Percentiles rank a stretch among this genome's conserved stretches.
Conservation (phyloP, 2,888 invertebrate species). For the Agriopis leucophaearia region DNA sequence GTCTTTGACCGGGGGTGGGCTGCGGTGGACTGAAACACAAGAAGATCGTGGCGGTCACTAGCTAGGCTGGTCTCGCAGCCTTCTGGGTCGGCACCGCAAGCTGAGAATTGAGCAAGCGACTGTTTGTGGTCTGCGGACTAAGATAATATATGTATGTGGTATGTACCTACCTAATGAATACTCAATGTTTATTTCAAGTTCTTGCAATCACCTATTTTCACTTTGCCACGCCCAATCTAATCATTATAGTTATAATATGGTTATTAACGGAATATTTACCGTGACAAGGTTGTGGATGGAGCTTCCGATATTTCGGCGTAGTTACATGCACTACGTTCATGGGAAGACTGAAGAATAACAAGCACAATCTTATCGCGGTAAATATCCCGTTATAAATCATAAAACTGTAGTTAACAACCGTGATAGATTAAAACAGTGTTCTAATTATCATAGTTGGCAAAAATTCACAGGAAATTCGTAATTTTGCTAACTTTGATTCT, state of each 20-base stretch:
- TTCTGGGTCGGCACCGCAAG: slow-evolving; percentile 26
- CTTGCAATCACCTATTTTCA: background rate
- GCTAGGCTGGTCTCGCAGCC: slow-evolving; percentile 5
- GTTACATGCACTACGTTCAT: no score
- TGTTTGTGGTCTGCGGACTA: slow-evolving; percentile 15
- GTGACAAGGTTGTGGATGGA: no score
- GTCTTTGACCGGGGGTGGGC: slow-evolving; percentile 72
- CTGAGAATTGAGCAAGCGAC: slow-evolving; percentile 10
- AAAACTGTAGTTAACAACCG: no score
- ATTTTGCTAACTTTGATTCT: background rate
- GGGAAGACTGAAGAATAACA: no score
- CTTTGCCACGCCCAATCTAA: background rate
- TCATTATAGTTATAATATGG: no score
- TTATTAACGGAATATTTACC: no score
- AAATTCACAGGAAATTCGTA: no score
- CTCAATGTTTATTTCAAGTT: background rate
- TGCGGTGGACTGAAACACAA: slow-evolving; percentile 79
- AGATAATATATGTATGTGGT: background rate
- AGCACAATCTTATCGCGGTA: no score
- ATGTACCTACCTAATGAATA: background rate
- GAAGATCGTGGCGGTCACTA: slow-evolving; percentile 65
- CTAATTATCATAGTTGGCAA: no score
- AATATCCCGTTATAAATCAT: no score
- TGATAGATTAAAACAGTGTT: no score
- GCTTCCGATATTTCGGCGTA: no score